Base-by-base conservation (phyloP, 2,888 invertebrate species). In the Ypsolopha sequella region DNA sequence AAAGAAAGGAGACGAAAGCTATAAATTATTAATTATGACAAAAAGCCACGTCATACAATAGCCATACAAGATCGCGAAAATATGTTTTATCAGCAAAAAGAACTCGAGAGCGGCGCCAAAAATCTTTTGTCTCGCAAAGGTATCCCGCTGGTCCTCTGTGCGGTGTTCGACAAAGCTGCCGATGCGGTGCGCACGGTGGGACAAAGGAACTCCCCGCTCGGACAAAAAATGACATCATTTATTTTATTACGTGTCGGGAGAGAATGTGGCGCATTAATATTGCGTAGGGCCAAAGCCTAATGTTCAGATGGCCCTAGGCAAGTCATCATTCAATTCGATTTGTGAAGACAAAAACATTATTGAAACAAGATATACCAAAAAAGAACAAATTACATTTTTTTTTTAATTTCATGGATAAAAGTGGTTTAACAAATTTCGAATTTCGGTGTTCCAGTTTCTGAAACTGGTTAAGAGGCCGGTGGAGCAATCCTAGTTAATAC, bases 191-290 rank as follows among this genome's bases (percentile, higher is more conserved):
- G 60, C 70, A 73, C 70, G 67, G 63, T 67, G 76, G 79, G 72
- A 76, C 77, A 76, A 81, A 80, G 70, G 65, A 66, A 68, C 71
- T 68, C 76, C 77, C 78, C 70, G 73, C 64, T 67, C 69, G 68
- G 73, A 82, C 84, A 85, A 85, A 85, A 85, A 85, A 85, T 85
- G 80, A 84, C 82, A 81, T 85, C 85, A 85, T 86, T 85, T 84
- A 86, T 86, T 82, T 85, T 84, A 86, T 85, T 80, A 52, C 33
- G 81, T 82, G 68, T 62, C 70, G 80, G 77, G 81, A 80, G 82
- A 80, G 82, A 86, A 84, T 79, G 76, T 76, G 72, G 66, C 72
- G 76, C 81, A 80, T 84, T 82, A 81, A 84, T 84, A 82, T 80
- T 72, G 75, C 74, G 75, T 70, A 76, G 81, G 68, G 75, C 79